Base-by-base conservation (phyloP, 2,797 vertebrate species). In the Cottoperca gobio region DNA sequence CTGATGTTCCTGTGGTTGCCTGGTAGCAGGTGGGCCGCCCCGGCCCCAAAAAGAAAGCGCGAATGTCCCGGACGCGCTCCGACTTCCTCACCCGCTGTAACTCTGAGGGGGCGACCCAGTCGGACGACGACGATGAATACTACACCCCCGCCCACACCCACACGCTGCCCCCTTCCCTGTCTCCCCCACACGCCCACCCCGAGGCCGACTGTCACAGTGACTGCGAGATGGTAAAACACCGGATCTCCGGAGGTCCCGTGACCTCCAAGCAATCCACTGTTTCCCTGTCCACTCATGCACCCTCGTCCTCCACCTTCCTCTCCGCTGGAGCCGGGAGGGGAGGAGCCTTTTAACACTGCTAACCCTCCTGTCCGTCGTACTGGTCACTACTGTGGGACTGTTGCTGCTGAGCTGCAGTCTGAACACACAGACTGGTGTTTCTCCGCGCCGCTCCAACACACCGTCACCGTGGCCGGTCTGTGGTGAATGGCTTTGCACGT, bases 51-150 rank as follows among this genome's bases (percentile, higher is more conserved):
- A 97, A 98, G 97, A 99, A 97, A 97, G 96, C 96, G 69, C 96
- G 97, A 93, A 98, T 99, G 97, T 97, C 97, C 89, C 96, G 97
- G 96, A 98, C 97, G 1, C 98, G 97, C 93, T 98, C 97, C 78
- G 97, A 99, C 96, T 97, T 99, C 96, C 97, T 99, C 95, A 98
- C 96, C 94, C 97, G 97, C 94, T 96, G 96, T 97, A 96, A 96
- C 95, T 95, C 96, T 12, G 96, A 96, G 90, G 97, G 96, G 91
- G 97, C 97, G 91, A 96, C 95, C 73, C 96, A 97, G 87, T 97
- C 96, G 50, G 97, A 99, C 79, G 97, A 98, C 84, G 97, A 97
- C 86, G 95, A 94, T 70, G 95, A 96, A 53, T 93, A 89, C 92
- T 93, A 93, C 91, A 92, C 95, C 87, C 95, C 94, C 84, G 95